Evolutionary conservation across 35 echinoderm and acorn worm species (phyloP).

Genomic region (Ophioderma brevispina): DNA sequence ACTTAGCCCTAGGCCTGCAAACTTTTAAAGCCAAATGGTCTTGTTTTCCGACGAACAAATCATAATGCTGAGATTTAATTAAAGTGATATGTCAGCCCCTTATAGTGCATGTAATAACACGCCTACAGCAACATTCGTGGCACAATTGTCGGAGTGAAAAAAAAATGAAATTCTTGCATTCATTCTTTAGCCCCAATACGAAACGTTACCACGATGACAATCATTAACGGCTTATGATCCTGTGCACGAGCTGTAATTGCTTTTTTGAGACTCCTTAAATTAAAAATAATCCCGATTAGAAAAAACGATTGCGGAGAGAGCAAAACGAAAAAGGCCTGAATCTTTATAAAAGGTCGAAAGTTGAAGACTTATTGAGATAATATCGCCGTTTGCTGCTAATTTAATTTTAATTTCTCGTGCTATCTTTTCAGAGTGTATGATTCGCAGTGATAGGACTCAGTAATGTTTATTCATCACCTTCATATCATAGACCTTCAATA

Average conservation of each 20-base stretch:
- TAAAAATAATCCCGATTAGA: not conserved
- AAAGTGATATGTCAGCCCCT: not conserved
- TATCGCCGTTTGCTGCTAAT: not conserved
- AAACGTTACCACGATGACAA: not conserved
- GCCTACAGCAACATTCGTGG: not conserved
- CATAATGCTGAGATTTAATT: not conserved
- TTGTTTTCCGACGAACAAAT: not conserved
- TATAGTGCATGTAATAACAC: slow-evolving; percentile 2
- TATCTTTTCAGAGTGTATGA: too few species aligned
- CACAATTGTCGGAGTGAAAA: slow-evolving; percentile 14
- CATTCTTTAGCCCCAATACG: not conserved
- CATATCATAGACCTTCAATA: too few species aligned
- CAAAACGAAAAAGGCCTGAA: not conserved
- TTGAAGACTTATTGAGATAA: not conserved
- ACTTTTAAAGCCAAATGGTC: not conserved
- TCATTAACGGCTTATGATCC: slow-evolving; percentile 4
- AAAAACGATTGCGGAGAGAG: not conserved
- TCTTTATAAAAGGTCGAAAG: not conserved
- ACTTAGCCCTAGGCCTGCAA: not conserved
- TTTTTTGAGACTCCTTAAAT: not conserved
- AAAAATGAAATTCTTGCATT: slow-evolving; percentile 7
- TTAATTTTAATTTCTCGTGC: not conserved
- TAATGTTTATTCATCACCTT: too few species aligned
- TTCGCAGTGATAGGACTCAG: too few species aligned
- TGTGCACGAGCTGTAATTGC: not conserved